Percentiles rank a stretch among this genome's conserved stretches.
phyloP scores from a whole-genome alignment of 2,888 invertebrate genomes.

The Crematogaster levior region DNA sequence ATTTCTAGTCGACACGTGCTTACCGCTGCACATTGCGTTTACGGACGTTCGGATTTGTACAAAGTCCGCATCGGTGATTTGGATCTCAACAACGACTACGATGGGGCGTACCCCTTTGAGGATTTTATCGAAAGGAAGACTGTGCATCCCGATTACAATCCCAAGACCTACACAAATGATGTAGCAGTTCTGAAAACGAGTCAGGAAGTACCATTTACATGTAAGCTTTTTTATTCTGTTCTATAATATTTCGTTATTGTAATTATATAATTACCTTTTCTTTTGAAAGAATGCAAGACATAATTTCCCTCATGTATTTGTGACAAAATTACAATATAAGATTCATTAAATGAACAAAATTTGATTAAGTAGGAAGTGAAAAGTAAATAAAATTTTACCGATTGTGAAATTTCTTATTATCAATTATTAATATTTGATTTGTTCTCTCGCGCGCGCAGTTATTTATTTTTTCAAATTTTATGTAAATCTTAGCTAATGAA shows the following conservation, averaged over 20 bases:
- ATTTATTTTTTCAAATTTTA: background rate
- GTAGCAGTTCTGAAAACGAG: slow-evolving; percentile 91
- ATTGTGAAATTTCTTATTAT: no score
- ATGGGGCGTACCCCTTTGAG: slow-evolving; percentile 88
- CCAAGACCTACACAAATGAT: slow-evolving; percentile 90
- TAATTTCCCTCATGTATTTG: background rate
- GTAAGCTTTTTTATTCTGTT: slow-evolving; percentile 83
- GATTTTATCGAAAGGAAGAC: slow-evolving; percentile 88
- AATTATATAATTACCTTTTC: background rate
- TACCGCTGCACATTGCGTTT: slow-evolving; percentile 93
- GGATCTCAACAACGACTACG: slow-evolving; percentile 89
- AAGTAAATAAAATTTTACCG: background rate
- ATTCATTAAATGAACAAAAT: background rate
- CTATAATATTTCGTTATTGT: background rate
- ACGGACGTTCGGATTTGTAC: slow-evolving; percentile 88
- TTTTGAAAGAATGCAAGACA: background rate
- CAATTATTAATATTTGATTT: no score
- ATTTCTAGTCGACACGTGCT: slow-evolving; percentile 90
- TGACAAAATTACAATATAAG: background rate
- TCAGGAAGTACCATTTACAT: slow-evolving; percentile 87
- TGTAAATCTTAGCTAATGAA: background rate
- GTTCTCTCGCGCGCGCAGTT: background rate
- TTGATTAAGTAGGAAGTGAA: background rate
- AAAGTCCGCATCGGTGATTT: slow-evolving; percentile 93
- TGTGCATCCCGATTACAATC: slow-evolving; percentile 90